Evolutionary conservation across 2,888 invertebrate genomes (phyloP).

Genomic region (Agrotis exclamationis): DNA sequence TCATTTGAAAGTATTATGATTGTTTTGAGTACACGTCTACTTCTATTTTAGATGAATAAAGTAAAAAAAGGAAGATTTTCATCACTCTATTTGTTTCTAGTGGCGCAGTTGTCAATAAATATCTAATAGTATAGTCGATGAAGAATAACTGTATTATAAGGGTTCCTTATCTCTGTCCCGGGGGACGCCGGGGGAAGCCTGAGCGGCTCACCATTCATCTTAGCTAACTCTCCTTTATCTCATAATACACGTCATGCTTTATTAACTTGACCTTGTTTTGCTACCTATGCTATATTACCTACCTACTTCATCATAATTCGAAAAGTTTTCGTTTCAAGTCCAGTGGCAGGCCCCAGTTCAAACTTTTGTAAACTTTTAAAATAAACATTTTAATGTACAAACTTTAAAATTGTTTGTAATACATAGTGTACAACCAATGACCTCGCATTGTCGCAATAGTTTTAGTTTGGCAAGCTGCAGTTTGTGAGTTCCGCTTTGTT

Average conservation of each 20-base stretch:
- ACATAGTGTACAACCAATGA: neutral
- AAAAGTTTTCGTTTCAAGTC: neutral
- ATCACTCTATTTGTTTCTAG: neutral
- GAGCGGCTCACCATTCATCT: conserved; percentile 56
- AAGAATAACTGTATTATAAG: conserved; percentile 57
- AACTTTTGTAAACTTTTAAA: conserved; percentile 50
- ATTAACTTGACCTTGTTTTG: conserved; percentile 56
- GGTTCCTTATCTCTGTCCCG: conserved; percentile 55
- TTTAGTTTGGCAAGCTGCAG: conserved; percentile 7
- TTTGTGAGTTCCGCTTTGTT: conserved; percentile 29
- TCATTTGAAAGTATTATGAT: neutral
- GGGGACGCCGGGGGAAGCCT: conserved; percentile 30
- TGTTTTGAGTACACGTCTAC: neutral
- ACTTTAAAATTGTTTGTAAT: conserved; percentile 10
- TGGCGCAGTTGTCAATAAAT: conserved; percentile 51
- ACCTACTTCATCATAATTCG: neutral
- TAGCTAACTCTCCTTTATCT: conserved; percentile 44
- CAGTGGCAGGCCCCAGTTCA: neutral
- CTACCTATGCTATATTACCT: conserved; percentile 4
- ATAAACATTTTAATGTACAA: conserved; percentile 7
- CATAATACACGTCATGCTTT: conserved; percentile 53
- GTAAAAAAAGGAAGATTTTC: neutral
- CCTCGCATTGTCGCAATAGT: neutral
- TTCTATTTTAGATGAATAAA: neutral
- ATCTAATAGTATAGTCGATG: conserved; percentile 40